phyloP scores from a whole-genome alignment of 2,113 vertebrate species.

The Vulpes vulpes region DNA sequence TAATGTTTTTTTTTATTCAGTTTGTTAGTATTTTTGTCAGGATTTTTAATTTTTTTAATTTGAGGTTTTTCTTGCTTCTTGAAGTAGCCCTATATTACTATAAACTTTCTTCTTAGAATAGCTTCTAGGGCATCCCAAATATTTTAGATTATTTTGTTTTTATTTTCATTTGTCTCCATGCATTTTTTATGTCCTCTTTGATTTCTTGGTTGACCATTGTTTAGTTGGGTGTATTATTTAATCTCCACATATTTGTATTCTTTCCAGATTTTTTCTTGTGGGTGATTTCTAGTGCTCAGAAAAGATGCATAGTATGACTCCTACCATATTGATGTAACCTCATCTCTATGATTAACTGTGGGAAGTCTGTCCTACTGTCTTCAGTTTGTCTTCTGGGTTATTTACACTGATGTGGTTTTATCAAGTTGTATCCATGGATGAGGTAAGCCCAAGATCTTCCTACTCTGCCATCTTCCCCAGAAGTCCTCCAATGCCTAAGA shows the following conservation, averaged over 20 bases:
- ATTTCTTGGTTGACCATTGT: not conserved
- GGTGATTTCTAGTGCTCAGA: not conserved
- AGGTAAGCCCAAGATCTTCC: too few relatives aligned
- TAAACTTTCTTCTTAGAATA: not conserved
- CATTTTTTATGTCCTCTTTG: not conserved
- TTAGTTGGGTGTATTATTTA: not conserved
- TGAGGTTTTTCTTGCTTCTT: not conserved
- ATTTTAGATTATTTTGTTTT: not conserved
- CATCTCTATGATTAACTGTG: too few relatives aligned
- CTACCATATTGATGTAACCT: not conserved
- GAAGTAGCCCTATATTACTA: not conserved
- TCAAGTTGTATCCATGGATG: too few relatives aligned
- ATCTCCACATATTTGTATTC: not conserved
- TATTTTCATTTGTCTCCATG: not conserved
- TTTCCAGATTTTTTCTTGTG: not conserved
- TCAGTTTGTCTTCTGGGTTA: too few relatives aligned
- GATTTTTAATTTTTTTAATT: not conserved
- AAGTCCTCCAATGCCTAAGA: not conserved
- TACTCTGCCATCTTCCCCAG: not conserved
- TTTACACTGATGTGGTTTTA: too few relatives aligned
- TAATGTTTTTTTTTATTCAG: not conserved
- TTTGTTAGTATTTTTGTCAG: not conserved
- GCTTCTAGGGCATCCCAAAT: not conserved
- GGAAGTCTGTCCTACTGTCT: too few relatives aligned
- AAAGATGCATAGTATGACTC: not conserved